phyloP scores from a whole-genome alignment of 2,113 vertebrate genomes.

The Vulpes vulpes region DNA sequence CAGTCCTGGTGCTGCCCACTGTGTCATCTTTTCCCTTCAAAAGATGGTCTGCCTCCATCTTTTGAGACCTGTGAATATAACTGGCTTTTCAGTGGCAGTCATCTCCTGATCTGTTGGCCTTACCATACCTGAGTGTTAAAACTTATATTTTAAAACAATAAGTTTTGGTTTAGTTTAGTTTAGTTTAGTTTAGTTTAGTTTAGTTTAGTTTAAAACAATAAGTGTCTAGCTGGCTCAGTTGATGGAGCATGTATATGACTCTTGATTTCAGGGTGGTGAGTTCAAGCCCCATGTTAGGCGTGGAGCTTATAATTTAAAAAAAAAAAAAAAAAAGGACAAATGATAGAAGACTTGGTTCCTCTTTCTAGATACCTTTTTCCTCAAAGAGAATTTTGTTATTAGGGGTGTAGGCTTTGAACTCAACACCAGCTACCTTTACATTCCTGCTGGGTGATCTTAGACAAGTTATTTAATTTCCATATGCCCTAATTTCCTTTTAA shows the following conservation, averaged over 20 bases:
- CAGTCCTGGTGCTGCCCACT: background rate
- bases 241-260: background rate
- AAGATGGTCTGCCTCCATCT: background rate
- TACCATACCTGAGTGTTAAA: background rate
- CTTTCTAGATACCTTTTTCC: background rate
- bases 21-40: background rate
- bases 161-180: too few relatives aligned
- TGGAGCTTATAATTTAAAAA: background rate
- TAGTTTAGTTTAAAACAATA: too few relatives aligned
- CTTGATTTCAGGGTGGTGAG: background rate
- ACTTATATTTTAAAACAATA: background rate
- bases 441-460: background rate
- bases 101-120: conserved; percentile 17
- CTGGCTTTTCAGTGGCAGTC: background rate
- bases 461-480: background rate
- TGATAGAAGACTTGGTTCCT: background rate
- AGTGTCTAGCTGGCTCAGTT: background rate
- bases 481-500: background rate
- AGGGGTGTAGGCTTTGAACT: background rate
- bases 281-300: background rate
- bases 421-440: background rate
- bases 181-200: too few relatives aligned
- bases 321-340: background rate
- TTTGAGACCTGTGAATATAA: background rate
- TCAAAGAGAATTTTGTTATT: background rate